Base-by-base conservation (phyloP, 1,140 invertebrate species). In the Branchinecta lindahli region DNA sequence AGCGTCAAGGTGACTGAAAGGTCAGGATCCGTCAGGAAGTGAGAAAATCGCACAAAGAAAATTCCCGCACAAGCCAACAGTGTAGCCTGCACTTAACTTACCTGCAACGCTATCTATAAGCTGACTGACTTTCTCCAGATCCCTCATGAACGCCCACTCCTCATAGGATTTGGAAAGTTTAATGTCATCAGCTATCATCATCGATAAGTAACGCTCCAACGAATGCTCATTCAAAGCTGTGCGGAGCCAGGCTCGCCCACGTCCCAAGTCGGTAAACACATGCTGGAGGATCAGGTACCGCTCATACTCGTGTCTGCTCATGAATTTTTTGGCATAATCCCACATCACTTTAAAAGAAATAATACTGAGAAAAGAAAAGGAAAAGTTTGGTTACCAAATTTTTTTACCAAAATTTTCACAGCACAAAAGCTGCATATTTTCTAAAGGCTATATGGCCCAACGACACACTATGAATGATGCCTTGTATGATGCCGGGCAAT, bases 191-290 rank as follows among this genome's bases (percentile, higher is more conserved):
- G 84, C 83, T 44, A 92, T 79, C 72, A 94, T 83, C 76, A 86
- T 85, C 76, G 89, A 85, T 73, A 93, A 83, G 74, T 85, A 91
- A 77, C 91, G 84, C 79, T 94, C 91, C 18, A 96, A 80, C 3
- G 90, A 92, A 75, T 88, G 83, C 79, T 96, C 93, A 83, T 95
- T 95, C 9, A 95, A 80, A 44, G 89, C 82, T 46, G 90, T 87
- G 75, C 93, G 79, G 15, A 95, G 81, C 88, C 92, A 96, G 18
- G 92, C 90, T 66, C 83, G 74, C 1, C 81, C 82, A 78, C 89
- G 82, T 15, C 90, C 91, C 70, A 84, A 82, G 79, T 92, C 90
- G 20, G 88, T 91, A 73, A 85, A 86, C 15, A 95, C 86, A 74
- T 88, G 85, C 75, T 87, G 85, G 45, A 95, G 80, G n/a, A 87